These are phyloP conservation scores for Vulpes vulpes DNA, from an alignment of 2,113 vertebrate species.

Conservation along the genomic window DNA sequence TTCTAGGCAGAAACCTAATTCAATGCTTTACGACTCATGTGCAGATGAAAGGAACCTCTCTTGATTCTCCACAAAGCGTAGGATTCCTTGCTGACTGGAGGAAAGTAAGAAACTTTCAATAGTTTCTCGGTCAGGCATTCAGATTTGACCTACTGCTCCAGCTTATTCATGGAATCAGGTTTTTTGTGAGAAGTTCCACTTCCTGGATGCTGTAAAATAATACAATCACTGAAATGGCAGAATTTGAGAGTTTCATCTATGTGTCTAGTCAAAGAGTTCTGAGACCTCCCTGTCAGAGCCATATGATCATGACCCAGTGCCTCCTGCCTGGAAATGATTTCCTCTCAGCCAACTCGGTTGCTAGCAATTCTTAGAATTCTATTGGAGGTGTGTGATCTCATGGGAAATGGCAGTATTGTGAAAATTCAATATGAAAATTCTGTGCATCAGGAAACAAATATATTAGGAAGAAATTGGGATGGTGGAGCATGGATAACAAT, in stretches of 20 bases:
- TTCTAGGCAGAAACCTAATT: background rate
- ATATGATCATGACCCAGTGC: background rate
- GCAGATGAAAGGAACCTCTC: background rate
- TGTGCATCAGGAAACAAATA: background rate
- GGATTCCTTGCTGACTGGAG: background rate
- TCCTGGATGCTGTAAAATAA: background rate
- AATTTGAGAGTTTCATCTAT: background rate
- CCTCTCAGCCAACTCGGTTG: background rate
- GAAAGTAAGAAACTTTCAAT: background rate
- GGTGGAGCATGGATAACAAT: background rate
- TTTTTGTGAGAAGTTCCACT: background rate
- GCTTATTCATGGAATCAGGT: background rate
- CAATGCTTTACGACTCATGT: background rate
- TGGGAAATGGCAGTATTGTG: background rate
- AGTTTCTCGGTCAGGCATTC: background rate
- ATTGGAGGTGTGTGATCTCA: background rate
- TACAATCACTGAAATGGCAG: background rate
- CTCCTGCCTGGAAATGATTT: background rate
- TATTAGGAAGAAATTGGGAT: background rate
- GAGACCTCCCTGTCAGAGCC: background rate
- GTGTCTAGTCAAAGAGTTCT: background rate
- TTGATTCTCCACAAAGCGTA: background rate
- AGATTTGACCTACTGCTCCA: background rate
- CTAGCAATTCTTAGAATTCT: background rate
- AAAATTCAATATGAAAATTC: slow-evolving; percentile 37